A percentile compares a stretch with the other conserved stretches of the same genome.
These are phyloP conservation scores for Gymnoscopelus microlampas DNA, from an alignment of 2,797 vertebrate genomes.

Conservation along the genomic window DNA sequence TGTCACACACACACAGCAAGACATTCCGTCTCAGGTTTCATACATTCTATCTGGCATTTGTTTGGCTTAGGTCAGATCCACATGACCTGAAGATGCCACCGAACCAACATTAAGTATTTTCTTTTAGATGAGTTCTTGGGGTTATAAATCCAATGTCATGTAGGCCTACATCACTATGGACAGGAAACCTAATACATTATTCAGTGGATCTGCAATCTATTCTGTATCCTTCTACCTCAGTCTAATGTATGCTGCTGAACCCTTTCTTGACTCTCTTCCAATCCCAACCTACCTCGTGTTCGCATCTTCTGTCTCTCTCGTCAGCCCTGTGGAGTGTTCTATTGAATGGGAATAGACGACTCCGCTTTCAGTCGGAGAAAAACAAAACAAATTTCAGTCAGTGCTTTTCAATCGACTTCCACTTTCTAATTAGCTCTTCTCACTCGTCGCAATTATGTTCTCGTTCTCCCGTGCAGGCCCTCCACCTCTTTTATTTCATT, in stretches of 20 bases:
- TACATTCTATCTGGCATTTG: constrained; percentile 39
- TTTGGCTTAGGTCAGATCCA: constrained; percentile 58
- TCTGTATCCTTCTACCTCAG: constrained; percentile 20
- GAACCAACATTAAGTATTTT: constrained; percentile 44
- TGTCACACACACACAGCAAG: too few species aligned
- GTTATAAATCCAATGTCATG: constrained; percentile 37
- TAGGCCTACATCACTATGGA: constrained; percentile 29
- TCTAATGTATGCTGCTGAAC: not conserved
- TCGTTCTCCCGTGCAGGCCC: constrained; percentile 4
- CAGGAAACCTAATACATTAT: constrained; percentile 59
- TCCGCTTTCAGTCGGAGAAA: constrained; percentile 30
- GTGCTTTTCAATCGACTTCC: constrained; percentile 13
- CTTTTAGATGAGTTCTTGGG: constrained; percentile 54
- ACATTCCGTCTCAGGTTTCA: constrained; percentile 3
- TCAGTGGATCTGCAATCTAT: constrained; percentile 36
- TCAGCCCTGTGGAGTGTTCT: constrained; percentile 24
- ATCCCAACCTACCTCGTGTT: too few species aligned
- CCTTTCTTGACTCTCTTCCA: constrained; percentile 17
- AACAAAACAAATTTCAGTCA: constrained; percentile 20
- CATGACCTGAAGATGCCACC: constrained; percentile 51
- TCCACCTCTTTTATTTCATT: not conserved
- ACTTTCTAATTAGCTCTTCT: constrained; percentile 29
- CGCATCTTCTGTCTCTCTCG: too few species aligned
- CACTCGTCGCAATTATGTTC: constrained; percentile 19
- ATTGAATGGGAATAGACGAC: constrained; percentile 8